Percentiles rank a stretch among this genome's conserved stretches.
phyloP scores from a whole-genome alignment of 2,797 vertebrate species.

The Liparis tanakae region DNA sequence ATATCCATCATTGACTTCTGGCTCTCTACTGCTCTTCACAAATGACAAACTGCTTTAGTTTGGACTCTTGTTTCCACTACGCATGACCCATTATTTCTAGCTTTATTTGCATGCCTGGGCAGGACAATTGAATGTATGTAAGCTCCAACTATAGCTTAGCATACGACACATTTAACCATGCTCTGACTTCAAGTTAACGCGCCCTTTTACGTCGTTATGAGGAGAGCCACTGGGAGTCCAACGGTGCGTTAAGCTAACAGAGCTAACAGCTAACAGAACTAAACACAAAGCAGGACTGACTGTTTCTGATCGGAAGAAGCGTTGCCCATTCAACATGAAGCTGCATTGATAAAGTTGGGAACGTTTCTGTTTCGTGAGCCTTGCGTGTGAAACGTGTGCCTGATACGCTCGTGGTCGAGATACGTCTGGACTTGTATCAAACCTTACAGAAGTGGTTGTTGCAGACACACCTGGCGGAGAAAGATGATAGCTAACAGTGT shows the following conservation, averaged over 20 bases:
- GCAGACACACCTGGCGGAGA: not conserved
- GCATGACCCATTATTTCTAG: not conserved
- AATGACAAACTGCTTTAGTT: too few species aligned
- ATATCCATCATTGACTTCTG: not conserved
- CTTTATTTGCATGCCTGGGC: not conserved
- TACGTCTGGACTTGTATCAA: not conserved
- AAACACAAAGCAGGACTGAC: not conserved
- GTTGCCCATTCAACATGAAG: not conserved
- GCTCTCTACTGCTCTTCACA: not conserved
- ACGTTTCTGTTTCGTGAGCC: not conserved
- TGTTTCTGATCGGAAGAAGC: not conserved
- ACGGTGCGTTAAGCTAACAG: not conserved
- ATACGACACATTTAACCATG: not conserved
- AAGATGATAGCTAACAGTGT: not conserved
- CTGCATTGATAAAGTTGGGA: not conserved
- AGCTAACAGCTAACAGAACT: not conserved
- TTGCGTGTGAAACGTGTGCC: not conserved
- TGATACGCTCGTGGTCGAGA: not conserved
- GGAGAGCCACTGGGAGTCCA: not conserved
- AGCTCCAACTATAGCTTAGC: not conserved
- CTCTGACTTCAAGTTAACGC: not conserved
- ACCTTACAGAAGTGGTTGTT: not conserved
- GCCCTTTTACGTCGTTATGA: not conserved
- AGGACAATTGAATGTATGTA: not conserved
- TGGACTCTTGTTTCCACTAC: too few species aligned